Evolutionary conservation across 2,113 vertebrate species (phyloP).

Genomic region (Anoura caudifer): DNA sequence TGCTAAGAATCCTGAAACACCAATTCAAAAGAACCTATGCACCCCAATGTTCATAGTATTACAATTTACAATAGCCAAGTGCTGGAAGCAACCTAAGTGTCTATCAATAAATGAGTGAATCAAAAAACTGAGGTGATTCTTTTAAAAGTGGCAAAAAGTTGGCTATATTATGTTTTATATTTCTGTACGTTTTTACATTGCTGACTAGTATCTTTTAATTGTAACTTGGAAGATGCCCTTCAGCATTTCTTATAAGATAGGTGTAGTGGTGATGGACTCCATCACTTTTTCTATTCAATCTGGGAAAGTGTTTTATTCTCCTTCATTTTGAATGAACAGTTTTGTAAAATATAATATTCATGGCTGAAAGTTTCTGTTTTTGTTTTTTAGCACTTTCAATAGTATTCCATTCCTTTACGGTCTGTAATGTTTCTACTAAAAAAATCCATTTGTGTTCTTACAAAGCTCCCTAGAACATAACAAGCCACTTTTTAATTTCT

Average conservation of each 20-base stretch:
- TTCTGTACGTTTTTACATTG: background rate
- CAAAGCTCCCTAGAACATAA: background rate
- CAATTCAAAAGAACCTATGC: no score
- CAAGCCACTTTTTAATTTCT: background rate
- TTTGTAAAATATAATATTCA: background rate
- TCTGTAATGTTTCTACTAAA: background rate
- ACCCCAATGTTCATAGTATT: no score
- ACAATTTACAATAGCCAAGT: no score
- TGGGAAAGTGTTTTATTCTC: background rate
- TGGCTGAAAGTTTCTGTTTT: background rate
- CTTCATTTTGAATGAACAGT: background rate
- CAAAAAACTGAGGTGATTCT: background rate
- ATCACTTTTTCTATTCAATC: background rate
- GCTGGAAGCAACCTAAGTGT: no score
- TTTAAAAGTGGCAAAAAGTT: background rate
- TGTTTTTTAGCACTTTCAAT: background rate
- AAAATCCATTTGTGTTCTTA: background rate
- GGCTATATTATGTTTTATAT: background rate
- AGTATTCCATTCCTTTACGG: background rate
- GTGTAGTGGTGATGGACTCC: background rate
- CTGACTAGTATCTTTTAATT: background rate
- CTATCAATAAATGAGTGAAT: no score
- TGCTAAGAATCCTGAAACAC: no score
- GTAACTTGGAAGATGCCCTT: background rate
- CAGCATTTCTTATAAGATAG: background rate